Conservation (phyloP, 1,140 invertebrate genomes). For the Sweltsa coloradensis region DNA sequence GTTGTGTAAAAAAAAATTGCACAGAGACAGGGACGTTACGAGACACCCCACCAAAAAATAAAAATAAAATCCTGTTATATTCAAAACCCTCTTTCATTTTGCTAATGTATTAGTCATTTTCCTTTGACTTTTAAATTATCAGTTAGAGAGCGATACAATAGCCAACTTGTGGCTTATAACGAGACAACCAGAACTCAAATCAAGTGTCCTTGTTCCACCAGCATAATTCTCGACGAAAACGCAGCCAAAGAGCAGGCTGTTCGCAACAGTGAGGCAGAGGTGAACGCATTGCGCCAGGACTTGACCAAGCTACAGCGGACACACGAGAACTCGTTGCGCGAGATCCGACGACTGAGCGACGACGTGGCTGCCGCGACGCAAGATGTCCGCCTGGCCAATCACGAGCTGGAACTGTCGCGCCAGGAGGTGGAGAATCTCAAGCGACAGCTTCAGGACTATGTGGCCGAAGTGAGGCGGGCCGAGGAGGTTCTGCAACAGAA, state of each 20-base stretch:
- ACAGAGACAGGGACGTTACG: no score
- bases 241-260: constrained; percentile 26
- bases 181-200: no score
- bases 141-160: no score
- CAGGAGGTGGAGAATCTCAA: constrained; percentile 53
- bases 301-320: constrained; percentile 36
- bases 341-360: constrained; percentile 49
- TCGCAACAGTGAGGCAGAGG: not conserved
- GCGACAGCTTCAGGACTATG: constrained; percentile 56
- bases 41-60: no score
- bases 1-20: no score
- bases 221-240: constrained; percentile 26
- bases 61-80: no score
- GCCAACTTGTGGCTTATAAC: no score
- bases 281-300: not conserved
- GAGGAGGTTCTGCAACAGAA: constrained; percentile 54
- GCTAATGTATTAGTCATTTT: no score
- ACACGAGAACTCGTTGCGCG: constrained; percentile 38
- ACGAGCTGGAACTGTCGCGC: constrained; percentile 44
- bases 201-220: constrained; percentile 12
- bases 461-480: constrained; percentile 51
- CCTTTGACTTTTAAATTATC: no score
- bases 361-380: constrained; percentile 39
- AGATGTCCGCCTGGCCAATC: constrained; percentile 35
- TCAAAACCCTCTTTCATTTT: no score